A percentile compares a stretch with the other conserved stretches of the same genome.
Evolutionary conservation across 2,113 vertebrate genomes (phyloP).

Genomic region (Myanophis thanlyinensis): DNA sequence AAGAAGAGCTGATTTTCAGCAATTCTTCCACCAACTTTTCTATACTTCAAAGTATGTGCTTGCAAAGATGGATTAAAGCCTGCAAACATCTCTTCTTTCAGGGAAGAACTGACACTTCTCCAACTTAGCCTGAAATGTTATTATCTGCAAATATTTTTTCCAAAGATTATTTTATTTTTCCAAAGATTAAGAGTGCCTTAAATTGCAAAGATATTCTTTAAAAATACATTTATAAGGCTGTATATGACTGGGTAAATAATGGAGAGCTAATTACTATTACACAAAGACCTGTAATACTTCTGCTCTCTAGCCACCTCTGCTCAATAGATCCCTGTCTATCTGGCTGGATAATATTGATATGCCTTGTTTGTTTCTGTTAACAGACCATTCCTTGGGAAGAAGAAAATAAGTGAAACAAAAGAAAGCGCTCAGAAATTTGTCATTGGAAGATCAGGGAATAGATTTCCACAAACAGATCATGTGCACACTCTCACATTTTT

Average conservation of each 20-base stretch:
- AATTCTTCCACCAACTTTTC: neutral
- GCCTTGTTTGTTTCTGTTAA: conserved; percentile 71
- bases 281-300: conserved; percentile 65
- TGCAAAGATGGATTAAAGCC: neutral
- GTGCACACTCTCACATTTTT: neutral
- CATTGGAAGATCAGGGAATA: conserved; percentile 12
- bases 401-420: conserved; percentile 49
- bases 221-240: conserved; percentile 9
- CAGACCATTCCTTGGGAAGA: conserved; percentile 65
- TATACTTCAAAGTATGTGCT: neutral
- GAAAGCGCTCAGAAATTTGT: conserved; percentile 28
- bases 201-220: neutral
- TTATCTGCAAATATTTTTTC: neutral
- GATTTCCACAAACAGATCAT: rapidly evolving
- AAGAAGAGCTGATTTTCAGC: neutral
- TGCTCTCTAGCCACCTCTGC: conserved; percentile 77
- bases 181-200: neutral
- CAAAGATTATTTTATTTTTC: neutral
- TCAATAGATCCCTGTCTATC: conserved; percentile 80
- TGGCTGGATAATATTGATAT: conserved; percentile 72
- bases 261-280: conserved; percentile 62
- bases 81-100: neutral
- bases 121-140: neutral
- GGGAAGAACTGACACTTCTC: neutral
- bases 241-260: conserved; percentile 65